Percentiles rank a stretch among this genome's conserved stretches.
These are phyloP conservation scores for Tiliacea aurago DNA, from an alignment of 2,888 invertebrate species.

Conservation along the genomic window DNA sequence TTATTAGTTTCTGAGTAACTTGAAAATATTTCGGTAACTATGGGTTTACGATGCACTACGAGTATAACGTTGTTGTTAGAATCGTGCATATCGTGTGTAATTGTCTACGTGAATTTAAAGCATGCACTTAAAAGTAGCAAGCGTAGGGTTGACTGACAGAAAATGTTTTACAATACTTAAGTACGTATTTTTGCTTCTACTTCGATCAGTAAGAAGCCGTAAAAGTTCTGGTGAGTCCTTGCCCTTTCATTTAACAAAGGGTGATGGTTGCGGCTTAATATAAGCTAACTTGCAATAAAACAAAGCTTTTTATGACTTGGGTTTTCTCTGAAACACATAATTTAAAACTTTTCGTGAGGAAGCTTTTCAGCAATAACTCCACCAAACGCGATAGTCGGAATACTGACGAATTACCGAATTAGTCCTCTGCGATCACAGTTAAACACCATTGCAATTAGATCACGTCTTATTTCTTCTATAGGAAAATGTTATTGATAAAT, in stretches of 20 bases:
- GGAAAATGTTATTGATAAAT: too few relatives aligned
- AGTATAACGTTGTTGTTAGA: constrained; percentile 41
- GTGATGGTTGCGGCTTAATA: not conserved
- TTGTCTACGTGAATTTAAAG: constrained; percentile 55
- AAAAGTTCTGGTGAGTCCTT: not conserved
- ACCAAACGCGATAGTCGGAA: not conserved
- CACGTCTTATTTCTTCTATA: not conserved
- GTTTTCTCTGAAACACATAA: not conserved
- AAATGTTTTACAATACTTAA: not conserved
- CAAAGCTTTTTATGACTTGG: not conserved
- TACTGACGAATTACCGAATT: not conserved
- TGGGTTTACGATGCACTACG: constrained; percentile 47
- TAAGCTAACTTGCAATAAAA: constrained; percentile 12
- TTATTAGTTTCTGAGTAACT: constrained; percentile 25
- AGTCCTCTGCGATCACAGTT: not conserved
- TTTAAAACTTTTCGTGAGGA: not conserved
- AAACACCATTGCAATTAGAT: not conserved
- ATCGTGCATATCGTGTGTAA: constrained; percentile 44
- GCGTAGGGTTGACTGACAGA: constrained; percentile 46
- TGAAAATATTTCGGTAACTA: constrained; percentile 35
- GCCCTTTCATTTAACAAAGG: not conserved
- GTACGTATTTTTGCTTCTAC: constrained; percentile 13
- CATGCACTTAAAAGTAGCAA: constrained; percentile 40
- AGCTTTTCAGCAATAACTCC: not conserved
- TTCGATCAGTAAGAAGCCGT: not conserved